phyloP scores from a whole-genome alignment of 2,797 vertebrate species.

The Chiroxiphia lanceolata region DNA sequence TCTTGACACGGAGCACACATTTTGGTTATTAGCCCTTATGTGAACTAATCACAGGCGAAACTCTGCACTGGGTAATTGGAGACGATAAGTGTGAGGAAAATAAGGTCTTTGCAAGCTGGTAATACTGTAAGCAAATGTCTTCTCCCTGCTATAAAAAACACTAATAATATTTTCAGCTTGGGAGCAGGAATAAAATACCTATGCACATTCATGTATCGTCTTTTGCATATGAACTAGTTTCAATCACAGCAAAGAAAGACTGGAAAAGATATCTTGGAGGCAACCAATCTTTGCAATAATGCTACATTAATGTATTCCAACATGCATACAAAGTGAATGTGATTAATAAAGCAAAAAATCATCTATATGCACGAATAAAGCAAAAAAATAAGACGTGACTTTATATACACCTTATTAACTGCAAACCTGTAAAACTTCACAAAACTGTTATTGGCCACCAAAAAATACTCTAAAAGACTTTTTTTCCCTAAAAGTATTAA shows the following conservation, averaged over 20 bases:
- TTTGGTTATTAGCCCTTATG: conserved; percentile 30
- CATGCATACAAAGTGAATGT: neutral
- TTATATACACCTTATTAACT: neutral
- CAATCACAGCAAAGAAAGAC: neutral
- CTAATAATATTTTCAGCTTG: conserved; percentile 30
- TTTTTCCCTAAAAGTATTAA: neutral
- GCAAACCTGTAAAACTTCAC: neutral
- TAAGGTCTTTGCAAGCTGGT: conserved; percentile 19
- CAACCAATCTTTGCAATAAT: neutral
- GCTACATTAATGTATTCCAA: neutral
- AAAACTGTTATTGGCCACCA: neutral
- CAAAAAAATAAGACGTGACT: neutral
- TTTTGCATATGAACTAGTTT: conserved; percentile 11
- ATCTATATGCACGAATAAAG: neutral
- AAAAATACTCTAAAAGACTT: neutral
- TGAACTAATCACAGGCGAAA: conserved; percentile 42
- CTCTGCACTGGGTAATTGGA: conserved; percentile 16
- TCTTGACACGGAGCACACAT: neutral
- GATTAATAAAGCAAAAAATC: neutral
- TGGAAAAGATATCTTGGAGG: neutral
- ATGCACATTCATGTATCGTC: neutral
- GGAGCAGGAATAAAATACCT: conserved; percentile 10
- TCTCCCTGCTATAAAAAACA: neutral
- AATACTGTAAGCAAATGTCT: conserved; percentile 17
- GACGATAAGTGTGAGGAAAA: neutral